A percentile compares a stretch with the other conserved stretches of the same genome.
Conservation (phyloP, 2,113 vertebrate genomes). For the Oryzias melastigma region DNA sequence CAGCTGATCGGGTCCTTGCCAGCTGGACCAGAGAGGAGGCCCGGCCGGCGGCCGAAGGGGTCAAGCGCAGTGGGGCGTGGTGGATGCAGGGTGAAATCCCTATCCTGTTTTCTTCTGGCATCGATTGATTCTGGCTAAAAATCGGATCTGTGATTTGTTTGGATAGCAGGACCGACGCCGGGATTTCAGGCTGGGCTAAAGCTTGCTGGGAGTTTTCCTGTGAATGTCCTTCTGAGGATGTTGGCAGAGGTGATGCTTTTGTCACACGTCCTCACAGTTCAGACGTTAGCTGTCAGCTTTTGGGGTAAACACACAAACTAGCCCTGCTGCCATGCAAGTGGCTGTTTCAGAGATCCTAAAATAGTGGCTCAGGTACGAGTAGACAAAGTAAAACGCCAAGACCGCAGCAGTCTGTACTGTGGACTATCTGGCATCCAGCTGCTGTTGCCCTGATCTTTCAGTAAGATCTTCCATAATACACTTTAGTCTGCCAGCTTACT, state of each 20-base stretch:
- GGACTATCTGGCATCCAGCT: slow-evolving; percentile 47
- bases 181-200: slow-evolving; percentile 25
- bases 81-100: slow-evolving; percentile 17
- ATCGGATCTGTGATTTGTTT: slow-evolving; percentile 35
- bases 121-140: slow-evolving; percentile 35
- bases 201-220: slow-evolving; percentile 34
- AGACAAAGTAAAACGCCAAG: slow-evolving; percentile 12
- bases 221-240: slow-evolving; percentile 21
- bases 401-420: slow-evolving; percentile 3
- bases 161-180: slow-evolving; percentile 10
- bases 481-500: not conserved
- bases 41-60: slow-evolving; percentile 52
- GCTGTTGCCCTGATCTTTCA: slow-evolving; percentile 29
- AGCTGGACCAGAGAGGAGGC: slow-evolving; percentile 60
- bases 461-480: not conserved
- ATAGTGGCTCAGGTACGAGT: too few species aligned
- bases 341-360: too few species aligned
- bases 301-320: not conserved
- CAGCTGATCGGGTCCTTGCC: slow-evolving; percentile 62
- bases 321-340: not conserved
- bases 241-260: slow-evolving; percentile 11
- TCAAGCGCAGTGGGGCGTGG: slow-evolving; percentile 3
- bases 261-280: not conserved
- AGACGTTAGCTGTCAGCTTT: not conserved
- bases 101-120: slow-evolving; percentile 20